Base-by-base conservation (phyloP, 1,140 invertebrate genomes). In the Drosophila takahashii region DNA sequence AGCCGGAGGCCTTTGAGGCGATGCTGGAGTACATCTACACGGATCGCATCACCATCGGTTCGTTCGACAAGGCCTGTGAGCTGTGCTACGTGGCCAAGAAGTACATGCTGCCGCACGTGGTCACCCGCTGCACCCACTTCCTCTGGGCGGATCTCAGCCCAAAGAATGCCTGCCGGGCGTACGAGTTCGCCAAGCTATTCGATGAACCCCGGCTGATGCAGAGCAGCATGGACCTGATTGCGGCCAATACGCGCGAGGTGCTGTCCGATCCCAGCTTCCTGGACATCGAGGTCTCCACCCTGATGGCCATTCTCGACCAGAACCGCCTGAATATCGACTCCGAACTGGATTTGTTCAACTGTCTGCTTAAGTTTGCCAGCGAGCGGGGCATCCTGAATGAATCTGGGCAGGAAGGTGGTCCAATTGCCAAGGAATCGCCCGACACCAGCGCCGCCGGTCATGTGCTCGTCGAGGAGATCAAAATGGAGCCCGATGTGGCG, bases 11-110 rank as follows among this genome's bases (percentile, higher is more conserved):
- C 8, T 98, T 98, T 79, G 95, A 95, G 91, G 95, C 95, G 11
- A 92, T 97, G 61, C 87, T 97, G 3, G 94, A 96, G 92, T 97
- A 97, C 76, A 96, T 97, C 47, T 97, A 97, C 83, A 96, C 95
- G 9, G 96, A 97, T 78, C 94, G 95, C 73, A 95, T 97, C 42
- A 95, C 95, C 67, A 94, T 97, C 9, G 94, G 94, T 52, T 96
- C 96, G 7, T 97, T 97, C 90, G 96, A 97, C 77, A 95, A 97
- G 81, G 96, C 96, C 0, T 97, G 96, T 92, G 96, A 97, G 75
- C 92, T 97, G 11, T 97, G 96, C 90, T 97, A 97, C 92, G 96
- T 96, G 57, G 96, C 96, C 11, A 97, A 97, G 80, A 97, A 97
- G 79, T 97, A 97, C 79, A 96, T 97, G 95, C 85, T 97, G 16